These are phyloP conservation scores for Drosophila tsacasi DNA, from an alignment of 1,140 invertebrate species.

Conservation along the genomic window DNA sequence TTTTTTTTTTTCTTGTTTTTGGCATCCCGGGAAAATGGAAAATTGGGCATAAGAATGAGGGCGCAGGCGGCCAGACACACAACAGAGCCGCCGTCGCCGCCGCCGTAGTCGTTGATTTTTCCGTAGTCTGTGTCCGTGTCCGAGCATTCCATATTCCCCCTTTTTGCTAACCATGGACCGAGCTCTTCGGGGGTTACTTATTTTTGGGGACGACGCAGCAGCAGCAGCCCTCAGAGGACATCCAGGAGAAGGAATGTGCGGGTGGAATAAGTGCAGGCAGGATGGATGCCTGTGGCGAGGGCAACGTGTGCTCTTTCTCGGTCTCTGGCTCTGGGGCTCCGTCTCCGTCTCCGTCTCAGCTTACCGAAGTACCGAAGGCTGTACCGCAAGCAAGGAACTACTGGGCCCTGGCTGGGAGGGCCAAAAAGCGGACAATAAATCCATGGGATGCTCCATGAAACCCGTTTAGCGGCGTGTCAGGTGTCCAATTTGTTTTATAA, in stretches of 20 bases:
- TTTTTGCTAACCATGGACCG: constrained; percentile 23
- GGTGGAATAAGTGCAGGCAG: constrained; percentile 1
- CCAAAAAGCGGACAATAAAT: constrained; percentile 17
- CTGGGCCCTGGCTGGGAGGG: neutral
- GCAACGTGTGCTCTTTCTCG: constrained; percentile 25
- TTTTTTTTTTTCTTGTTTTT: neutral
- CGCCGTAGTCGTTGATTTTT: constrained; percentile 30
- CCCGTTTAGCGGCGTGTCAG: constrained; percentile 18
- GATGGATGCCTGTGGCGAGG: constrained; percentile 29
- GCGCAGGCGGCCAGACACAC: constrained; percentile 17
- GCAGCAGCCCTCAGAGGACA: constrained; percentile 20
- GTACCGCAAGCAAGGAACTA: neutral
- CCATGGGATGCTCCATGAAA: constrained; percentile 6
- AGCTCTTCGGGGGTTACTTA: constrained; percentile 66
- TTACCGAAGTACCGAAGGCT: constrained; percentile 5
- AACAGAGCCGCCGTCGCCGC: neutral
- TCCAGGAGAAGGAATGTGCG: constrained; percentile 5
- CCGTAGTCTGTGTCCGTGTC: constrained; percentile 17
- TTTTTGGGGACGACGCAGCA: constrained; percentile 62
- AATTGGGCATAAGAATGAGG: constrained; percentile 6
- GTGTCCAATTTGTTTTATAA: constrained; percentile 13
- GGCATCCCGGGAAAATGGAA: constrained; percentile 21
- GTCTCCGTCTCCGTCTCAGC: neutral
- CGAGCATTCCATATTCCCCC: constrained; percentile 38
- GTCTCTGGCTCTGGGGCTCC: too few species aligned